Evolutionary conservation across 1,140 invertebrate species (phyloP), one percentile per base, ranked within the genome.

Genomic region (Listronotus bonariensis): DNA sequence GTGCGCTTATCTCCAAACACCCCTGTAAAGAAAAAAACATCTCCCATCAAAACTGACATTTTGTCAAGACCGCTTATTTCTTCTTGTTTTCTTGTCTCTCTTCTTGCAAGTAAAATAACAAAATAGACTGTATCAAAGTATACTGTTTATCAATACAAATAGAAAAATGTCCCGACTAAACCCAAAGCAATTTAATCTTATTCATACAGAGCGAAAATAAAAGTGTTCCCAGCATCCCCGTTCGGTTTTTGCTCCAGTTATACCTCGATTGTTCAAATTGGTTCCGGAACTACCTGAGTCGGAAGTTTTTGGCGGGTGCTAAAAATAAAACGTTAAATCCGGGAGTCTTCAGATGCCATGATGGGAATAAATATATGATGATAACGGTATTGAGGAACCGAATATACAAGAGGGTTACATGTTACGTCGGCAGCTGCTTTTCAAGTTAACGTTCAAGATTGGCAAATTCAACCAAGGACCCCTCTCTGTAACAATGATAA

Each of bases 281-380:
- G 64, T 66, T 66, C 56, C 64, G 55, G 38, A 59, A 41, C 64
- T 66, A 66, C 64, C 64, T 66, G 64, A 66, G 56, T 66, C 48
- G 51, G 46, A 51, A 38, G 64, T 20, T 66, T 66, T 66, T 60
- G 64, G 57, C 64, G 64, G 56, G 56, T 59, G 64, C 64, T 66
- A 66, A 66, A 26, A 59, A 53, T 59, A 66, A 66, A 66, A 66
- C 64, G 64, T 66, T 66, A 66, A 59, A 66, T 53, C 56, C 54
- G 36, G 34, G 38, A 56, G 63, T 49, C 54, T 41, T 46, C 40
- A 38, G 15, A 41, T 66, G 60, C 64, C 64, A n/a, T 66, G 64
- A 66, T 59, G 63, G 64, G 64, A 59, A 66, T 66, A 52, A 65
- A 65, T 56, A 26, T 52, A 32, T 65, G n/a, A 58, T 66, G 64